Conservation (phyloP, 35 echinoderm and acorn worm genomes). For the Apostichopus parvimensis region DNA sequence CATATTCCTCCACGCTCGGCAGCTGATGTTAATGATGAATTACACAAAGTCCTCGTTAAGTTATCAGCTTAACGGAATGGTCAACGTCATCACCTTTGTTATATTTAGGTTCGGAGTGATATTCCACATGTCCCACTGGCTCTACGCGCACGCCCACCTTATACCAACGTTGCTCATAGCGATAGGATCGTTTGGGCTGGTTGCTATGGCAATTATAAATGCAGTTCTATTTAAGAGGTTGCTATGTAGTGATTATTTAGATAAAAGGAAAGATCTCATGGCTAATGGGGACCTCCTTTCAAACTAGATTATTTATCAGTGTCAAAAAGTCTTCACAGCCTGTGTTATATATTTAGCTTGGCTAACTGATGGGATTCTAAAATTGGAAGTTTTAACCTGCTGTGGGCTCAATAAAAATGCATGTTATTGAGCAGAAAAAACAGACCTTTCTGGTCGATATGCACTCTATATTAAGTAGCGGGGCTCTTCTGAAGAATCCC, state of each 20-base stretch:
- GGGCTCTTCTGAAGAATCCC: too few relatives aligned
- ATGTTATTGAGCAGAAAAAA: too few relatives aligned
- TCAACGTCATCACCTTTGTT: slow-evolving; percentile 80
- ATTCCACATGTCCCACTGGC: slow-evolving; percentile 77
- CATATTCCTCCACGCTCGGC: slow-evolving; percentile 82
- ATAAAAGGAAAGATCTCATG: not conserved
- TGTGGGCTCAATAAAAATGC: too few relatives aligned
- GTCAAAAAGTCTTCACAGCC: too few relatives aligned
- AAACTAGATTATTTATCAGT: not conserved
- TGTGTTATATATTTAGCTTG: too few relatives aligned
- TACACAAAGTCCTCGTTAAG: slow-evolving; percentile 37
- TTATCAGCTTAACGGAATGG: slow-evolving; percentile 61
- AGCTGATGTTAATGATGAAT: slow-evolving; percentile 79
- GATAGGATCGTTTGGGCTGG: slow-evolving; percentile 53
- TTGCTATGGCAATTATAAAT: slow-evolving; percentile 76
- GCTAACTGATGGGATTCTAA: too few relatives aligned
- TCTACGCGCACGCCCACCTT: slow-evolving; percentile 32
- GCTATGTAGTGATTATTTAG: slow-evolving; percentile 71
- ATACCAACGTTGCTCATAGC: slow-evolving; percentile 45
- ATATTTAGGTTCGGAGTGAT: slow-evolving; percentile 74
- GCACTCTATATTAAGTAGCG: too few relatives aligned
- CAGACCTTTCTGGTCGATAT: too few relatives aligned
- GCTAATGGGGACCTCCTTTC: slow-evolving; percentile 4
- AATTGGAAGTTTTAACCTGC: too few relatives aligned
- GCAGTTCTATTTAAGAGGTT: slow-evolving; percentile 75